phyloP scores from a whole-genome alignment of 2,888 invertebrate species.

The Phaedon cochleariae region DNA sequence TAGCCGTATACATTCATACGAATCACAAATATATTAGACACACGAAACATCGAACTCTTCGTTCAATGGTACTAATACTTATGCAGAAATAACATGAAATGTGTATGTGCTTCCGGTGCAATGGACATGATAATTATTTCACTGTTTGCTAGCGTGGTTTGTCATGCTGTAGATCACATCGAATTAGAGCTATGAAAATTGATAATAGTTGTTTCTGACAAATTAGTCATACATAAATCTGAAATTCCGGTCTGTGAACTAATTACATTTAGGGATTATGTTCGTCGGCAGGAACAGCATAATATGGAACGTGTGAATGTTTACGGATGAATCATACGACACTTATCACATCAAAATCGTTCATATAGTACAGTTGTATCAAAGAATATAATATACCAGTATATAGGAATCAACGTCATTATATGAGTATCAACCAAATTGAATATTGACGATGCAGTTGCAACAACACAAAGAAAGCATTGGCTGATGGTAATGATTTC shows the following conservation, averaged over 20 bases:
- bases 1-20: no score
- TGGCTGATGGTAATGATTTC: no score
- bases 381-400: no score
- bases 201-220: constrained; percentile 30
- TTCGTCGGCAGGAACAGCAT: constrained; percentile 26
- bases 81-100: no score
- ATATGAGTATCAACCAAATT: no score
- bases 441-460: no score
- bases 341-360: constrained; percentile 17
- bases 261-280: constrained; percentile 27
- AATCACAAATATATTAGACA: no score
- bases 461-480: no score
- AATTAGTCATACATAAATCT: constrained; percentile 35
- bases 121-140: not conserved
- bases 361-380: no score
- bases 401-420: no score
- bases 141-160: not conserved
- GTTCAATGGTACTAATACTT: no score
- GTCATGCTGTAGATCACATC: not conserved
- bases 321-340: constrained; percentile 34
- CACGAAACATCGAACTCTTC: no score
- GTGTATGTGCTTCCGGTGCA: not conserved
- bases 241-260: constrained; percentile 30
- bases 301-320: constrained; percentile 31
- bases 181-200: constrained; percentile 21